Evolutionary conservation across 1,140 invertebrate genomes (phyloP), one percentile per base, ranked within the genome.

Genomic region (Rhynchophorus ferrugineus): DNA sequence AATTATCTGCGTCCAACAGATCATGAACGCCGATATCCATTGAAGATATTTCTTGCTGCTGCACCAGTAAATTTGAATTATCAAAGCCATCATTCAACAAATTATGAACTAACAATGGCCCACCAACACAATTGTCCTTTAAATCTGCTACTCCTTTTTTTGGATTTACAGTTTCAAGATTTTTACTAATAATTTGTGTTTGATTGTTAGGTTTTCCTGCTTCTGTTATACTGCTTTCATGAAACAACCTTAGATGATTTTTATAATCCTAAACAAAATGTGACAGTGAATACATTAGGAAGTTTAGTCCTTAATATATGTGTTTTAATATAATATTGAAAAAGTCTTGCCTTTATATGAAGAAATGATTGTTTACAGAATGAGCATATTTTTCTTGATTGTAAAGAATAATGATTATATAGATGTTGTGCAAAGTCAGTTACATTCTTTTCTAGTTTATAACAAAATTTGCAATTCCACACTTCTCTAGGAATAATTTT

Each of bases 401-500:
- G 54, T 11, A 54, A 43, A 8, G 21, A 45, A 44, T 70, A 68
- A 64, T 71, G 69, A n/a, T 61, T 57, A 1, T 59, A 44, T 2
- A 71, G 58, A 55, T 71, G 69, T 36, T 45, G 55, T 7, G 69
- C 65, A 65, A 69, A 71, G 19, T 59, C 49, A 34, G 57, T 52
- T n/a, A 69, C 53, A 44, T 61, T 60, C 22, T 57, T 59, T 41
- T 68, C 63, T 7, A 61, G 43, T 11, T 56, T 56, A n/a, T 56
- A 58, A 54, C 69, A 71, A 63, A 69, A 70, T 59, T 68, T 68
- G 54, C 69, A 71, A 41, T 56, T 62, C 69, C 69, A 71, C 3
- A 54, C 56, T 22, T 65, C 60, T 11, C 61, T 52, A 44, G 65
- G 55, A 18, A 58, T 50, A 49, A 65, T 59, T 44, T 62, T 66